These are phyloP conservation scores for Plagodis pulveraria DNA, from an alignment of 2,888 invertebrate species.

Conservation along the genomic window DNA sequence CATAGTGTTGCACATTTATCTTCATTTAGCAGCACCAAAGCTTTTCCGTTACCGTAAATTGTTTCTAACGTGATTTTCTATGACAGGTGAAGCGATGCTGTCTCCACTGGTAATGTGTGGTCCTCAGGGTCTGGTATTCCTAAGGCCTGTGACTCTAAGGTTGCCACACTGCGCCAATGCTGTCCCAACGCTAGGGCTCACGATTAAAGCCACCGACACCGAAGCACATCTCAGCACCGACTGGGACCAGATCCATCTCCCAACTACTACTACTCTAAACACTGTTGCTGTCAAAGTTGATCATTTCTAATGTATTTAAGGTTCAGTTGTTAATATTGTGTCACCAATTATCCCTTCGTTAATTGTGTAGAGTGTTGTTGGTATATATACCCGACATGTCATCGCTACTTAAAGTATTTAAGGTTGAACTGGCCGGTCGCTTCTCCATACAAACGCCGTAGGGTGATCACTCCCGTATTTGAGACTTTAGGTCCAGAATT, in stretches of 20 bases:
- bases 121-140: conserved; percentile 95
- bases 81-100: conserved; percentile 95
- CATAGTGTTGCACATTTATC: background rate
- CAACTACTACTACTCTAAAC: conserved; percentile 93
- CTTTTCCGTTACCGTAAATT: conserved; percentile 20
- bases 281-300: conserved; percentile 96
- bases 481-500: too few species aligned
- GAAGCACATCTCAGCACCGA: conserved; percentile 93
- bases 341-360: too few species aligned
- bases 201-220: conserved; percentile 92
- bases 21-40: conserved; percentile 20
- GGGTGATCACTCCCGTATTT: too few species aligned
- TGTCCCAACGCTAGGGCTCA: conserved; percentile 90
- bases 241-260: conserved; percentile 94
- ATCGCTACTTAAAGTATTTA: too few species aligned
- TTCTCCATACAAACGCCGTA: too few species aligned
- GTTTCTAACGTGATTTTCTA: conserved; percentile 31
- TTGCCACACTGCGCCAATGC: conserved; percentile 95
- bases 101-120: conserved; percentile 98
- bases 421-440: too few species aligned
- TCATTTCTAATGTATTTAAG: conserved; percentile 87
- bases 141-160: conserved; percentile 94
- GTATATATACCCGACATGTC: too few species aligned
- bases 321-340: background rate
- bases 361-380: too few species aligned